Evolutionary conservation across 2,888 invertebrate species (phyloP), one percentile per base, ranked within the genome.

Genomic region (Sthenelais limicola): DNA sequence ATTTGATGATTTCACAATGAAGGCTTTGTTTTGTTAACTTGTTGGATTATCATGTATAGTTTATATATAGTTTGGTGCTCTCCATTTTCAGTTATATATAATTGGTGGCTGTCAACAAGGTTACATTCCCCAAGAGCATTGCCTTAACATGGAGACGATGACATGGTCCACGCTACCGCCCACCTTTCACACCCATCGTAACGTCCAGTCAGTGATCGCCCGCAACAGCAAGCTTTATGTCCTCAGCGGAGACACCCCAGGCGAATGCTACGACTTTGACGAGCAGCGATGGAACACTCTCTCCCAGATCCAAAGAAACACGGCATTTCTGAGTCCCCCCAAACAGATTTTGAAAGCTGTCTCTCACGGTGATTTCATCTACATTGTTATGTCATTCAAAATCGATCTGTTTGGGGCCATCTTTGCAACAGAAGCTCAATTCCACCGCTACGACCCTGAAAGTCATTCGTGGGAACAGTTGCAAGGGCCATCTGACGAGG

Each of bases 101-200:
- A 32, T 67, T 3, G 67, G 67, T 30, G 67, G 67, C 48, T 30
- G 32, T n/a, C 67, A 67, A 48, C 47, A n/a, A 5, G 67, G 47
- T 18, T 67, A 67, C 30, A 67, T 67, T 3, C 67, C 67, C 18
- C 48, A 48, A 32, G 67, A 67, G 67, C 67, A 67, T 21, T 67
- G 48, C 67, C 67, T 67, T 4, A 48, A 67, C 48, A 26, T 67
- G 26, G 67, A 67, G 67, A 48, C 67, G 18, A 43, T 67, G 47
- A 67, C 67, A 18, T 67, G 67, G 67, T 67, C 67, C n/a, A 48
- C 67, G 15, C 35, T 67, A 7, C 67, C 67, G 0, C 67, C 67
- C 67, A 67, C 67, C 3, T 48, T 32, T 2, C 67, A 43, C n/a
- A 67, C 48, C 9, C 67, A 67, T 28, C 67, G 43, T 18, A 48